Conservation (phyloP, 2,113 vertebrate genomes). For the Nothoprocta pentlandii region DNA sequence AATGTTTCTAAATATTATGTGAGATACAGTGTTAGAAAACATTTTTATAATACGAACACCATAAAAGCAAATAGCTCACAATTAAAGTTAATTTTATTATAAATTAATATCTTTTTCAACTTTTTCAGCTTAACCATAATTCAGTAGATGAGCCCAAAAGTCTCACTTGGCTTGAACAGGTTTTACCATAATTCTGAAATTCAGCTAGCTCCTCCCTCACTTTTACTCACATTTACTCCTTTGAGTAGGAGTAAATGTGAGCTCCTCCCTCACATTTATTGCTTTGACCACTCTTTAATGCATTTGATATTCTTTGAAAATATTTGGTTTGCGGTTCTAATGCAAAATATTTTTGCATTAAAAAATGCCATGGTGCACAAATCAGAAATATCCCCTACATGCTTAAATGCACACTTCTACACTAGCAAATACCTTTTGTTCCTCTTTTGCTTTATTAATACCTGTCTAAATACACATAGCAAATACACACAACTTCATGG, state of each 20-base stretch:
- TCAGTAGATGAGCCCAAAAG: neutral
- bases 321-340: neutral
- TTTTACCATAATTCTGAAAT: neutral
- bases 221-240: neutral
- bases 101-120: neutral
- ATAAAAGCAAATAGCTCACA: neutral
- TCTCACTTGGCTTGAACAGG: neutral
- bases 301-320: neutral
- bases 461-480: neutral
- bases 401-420: neutral
- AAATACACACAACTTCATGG: neutral
- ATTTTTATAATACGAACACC: neutral
- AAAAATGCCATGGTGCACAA: accelerated
- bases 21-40: neutral
- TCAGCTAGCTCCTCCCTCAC: neutral
- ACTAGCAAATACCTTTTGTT: neutral
- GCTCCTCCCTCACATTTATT: neutral
- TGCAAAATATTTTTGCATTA: neutral
- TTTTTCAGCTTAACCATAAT: neutral
- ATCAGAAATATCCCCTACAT: neutral
- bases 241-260: too few species aligned
- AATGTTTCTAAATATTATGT: neutral
- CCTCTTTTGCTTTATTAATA: neutral
- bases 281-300: neutral
- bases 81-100: neutral